These are phyloP conservation scores for Girardia tigrina DNA, from an alignment of 2,888 invertebrate genomes.

Conservation along the genomic window DNA sequence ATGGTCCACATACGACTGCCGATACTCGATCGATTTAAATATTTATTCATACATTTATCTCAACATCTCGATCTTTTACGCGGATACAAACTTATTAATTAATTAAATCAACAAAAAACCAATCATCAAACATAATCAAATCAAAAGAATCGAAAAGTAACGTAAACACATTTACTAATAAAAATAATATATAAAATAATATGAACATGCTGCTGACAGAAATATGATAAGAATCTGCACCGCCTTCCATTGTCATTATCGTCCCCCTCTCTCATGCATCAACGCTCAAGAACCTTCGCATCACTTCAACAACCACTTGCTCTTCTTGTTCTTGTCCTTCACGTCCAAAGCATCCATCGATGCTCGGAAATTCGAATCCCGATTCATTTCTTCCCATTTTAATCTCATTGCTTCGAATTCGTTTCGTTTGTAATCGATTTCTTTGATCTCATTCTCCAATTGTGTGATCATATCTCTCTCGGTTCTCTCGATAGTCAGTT, in stretches of 20 bases:
- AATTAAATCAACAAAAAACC: no score
- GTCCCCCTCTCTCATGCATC: no score
- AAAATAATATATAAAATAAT: no score
- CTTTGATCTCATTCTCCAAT: constrained; percentile 1
- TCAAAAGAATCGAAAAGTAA: no score
- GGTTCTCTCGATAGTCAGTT: background rate
- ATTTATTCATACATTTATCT: no score
- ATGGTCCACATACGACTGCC: no score
- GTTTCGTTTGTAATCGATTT: background rate
- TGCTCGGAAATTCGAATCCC: background rate
- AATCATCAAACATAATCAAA: no score
- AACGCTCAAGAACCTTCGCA: background rate
- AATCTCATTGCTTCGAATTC: background rate
- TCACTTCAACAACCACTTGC: background rate
- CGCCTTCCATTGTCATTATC: no score
- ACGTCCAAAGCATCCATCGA: constrained; percentile 18
- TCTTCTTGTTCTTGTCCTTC: constrained; percentile 13
- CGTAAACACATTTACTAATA: no score
- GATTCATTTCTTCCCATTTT: background rate
- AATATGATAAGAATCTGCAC: constrained; percentile 11
- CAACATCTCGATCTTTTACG: no score
- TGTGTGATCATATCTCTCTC: background rate
- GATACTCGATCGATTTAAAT: no score
- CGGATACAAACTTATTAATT: no score
- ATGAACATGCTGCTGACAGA: constrained; percentile 23